Evolutionary conservation across 1,140 invertebrate species (phyloP).

Genomic region (Diprion similis): DNA sequence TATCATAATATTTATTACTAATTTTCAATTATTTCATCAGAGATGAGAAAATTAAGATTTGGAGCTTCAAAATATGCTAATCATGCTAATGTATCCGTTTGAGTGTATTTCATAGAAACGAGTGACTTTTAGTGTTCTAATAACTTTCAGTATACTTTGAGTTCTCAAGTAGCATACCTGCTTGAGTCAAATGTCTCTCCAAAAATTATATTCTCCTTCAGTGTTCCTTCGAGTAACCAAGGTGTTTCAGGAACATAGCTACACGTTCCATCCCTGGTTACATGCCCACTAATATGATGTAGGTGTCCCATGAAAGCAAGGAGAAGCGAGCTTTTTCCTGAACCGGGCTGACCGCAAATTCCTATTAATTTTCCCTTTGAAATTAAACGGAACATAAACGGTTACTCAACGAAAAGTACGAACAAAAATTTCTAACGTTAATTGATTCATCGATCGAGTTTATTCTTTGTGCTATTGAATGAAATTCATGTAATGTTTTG

Average conservation of each 20-base stretch:
- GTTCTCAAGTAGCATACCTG: constrained; percentile 30
- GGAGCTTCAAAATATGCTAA: neutral
- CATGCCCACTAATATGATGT: constrained; percentile 49
- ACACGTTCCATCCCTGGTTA: constrained; percentile 61
- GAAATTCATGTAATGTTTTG: neutral
- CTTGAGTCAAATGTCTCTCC: constrained; percentile 56
- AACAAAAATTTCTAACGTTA: neutral
- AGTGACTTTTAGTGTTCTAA: too few species aligned
- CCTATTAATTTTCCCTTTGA: constrained; percentile 65
- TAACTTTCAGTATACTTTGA: neutral
- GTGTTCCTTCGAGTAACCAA: constrained; percentile 68
- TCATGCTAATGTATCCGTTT: too few species aligned
- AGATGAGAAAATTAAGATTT: neutral
- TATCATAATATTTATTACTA: too few species aligned
- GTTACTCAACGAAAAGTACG: neutral
- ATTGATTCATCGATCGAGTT: neutral
- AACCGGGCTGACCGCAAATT: constrained; percentile 70
- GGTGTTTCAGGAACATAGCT: constrained; percentile 70
- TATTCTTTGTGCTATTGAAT: neutral
- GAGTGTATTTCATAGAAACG: too few species aligned
- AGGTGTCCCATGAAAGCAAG: constrained; percentile 67
- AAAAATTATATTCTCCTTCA: constrained; percentile 72
- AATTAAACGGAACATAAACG: neutral
- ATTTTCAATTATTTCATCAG: too few species aligned
- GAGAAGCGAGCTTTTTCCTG: constrained; percentile 70